A percentile compares a stretch with the other conserved stretches of the same genome.
These are phyloP conservation scores for Thymelicus lineola DNA, from an alignment of 2,888 invertebrate species.

Conservation along the genomic window DNA sequence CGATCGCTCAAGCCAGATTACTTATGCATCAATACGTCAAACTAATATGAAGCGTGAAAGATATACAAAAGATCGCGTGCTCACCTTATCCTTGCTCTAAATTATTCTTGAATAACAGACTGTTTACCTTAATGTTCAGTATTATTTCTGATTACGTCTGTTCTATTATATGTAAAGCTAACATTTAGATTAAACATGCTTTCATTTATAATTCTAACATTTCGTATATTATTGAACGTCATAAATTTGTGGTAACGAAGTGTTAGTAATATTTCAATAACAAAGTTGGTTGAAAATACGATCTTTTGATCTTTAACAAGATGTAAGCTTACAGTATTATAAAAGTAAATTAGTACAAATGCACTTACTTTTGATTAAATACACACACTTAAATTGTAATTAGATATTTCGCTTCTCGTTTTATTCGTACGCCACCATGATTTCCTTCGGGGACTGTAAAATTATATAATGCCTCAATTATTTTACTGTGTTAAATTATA, in stretches of 20 bases:
- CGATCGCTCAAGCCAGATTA: too few relatives aligned
- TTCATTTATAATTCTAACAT: too few relatives aligned
- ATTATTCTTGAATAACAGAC: slow-evolving; percentile 47
- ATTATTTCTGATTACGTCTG: too few relatives aligned
- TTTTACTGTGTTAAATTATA: too few relatives aligned
- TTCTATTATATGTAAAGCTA: too few relatives aligned
- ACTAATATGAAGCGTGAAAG: not conserved
- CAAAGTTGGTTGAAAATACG: not conserved
- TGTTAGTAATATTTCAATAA: not conserved
- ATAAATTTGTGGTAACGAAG: too few relatives aligned
- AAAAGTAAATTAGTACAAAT: not conserved
- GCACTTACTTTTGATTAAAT: not conserved
- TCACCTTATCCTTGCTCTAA: slow-evolving; percentile 36
- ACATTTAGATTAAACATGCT: too few relatives aligned
- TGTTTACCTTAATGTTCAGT: slow-evolving; percentile 43
- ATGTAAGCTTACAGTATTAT: not conserved
- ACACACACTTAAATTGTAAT: not conserved
- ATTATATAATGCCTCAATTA: slow-evolving; percentile 1
- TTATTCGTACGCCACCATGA: slow-evolving; percentile 3
- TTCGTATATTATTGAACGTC: too few relatives aligned
- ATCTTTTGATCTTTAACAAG: too few relatives aligned
- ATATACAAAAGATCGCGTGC: slow-evolving; percentile 18
- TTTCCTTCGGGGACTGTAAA: slow-evolving; percentile 24
- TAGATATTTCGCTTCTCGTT: not conserved
- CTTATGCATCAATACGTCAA: too few relatives aligned